Conservation (phyloP, 2,888 invertebrate species). For the Augochlorella aurata region DNA sequence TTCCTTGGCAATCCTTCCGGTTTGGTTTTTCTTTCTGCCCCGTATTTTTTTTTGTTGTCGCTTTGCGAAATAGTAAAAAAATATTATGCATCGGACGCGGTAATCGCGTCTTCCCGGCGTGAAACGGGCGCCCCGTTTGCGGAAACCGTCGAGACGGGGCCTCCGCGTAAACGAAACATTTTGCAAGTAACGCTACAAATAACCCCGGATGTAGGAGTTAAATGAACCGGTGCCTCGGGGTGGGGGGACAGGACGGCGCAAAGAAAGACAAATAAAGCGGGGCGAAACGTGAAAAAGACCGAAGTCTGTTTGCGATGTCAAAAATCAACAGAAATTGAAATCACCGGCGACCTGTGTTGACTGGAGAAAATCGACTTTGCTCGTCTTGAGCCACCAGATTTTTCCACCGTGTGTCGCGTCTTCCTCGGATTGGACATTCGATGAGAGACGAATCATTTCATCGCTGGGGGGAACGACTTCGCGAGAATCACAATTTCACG, state of each 20-base stretch:
- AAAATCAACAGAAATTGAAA: slow-evolving; percentile 81
- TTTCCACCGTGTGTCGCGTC: slow-evolving; percentile 39
- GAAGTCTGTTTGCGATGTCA: slow-evolving; percentile 78
- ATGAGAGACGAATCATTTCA: slow-evolving; percentile 62
- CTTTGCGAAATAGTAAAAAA: background rate
- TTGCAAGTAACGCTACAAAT: slow-evolving; percentile 76
- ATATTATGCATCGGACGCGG: slow-evolving; percentile 10
- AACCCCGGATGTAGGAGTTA: slow-evolving; percentile 70
- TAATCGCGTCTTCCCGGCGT: slow-evolving; percentile 28
- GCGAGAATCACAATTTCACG: slow-evolving; percentile 18
- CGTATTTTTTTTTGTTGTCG: too few relatives aligned
- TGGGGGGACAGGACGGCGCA: slow-evolving; percentile 59
- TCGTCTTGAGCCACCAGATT: slow-evolving; percentile 50
- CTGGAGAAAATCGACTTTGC: slow-evolving; percentile 71
- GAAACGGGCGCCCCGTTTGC: background rate
- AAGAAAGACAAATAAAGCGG: slow-evolving; percentile 76
- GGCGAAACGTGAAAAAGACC: slow-evolving; percentile 66
- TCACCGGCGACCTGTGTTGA: slow-evolving; percentile 74
- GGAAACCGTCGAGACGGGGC: slow-evolving; percentile 29
- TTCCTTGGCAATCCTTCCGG: slow-evolving; percentile 13
- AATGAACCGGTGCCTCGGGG: slow-evolving; percentile 75
- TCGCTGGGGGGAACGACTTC: slow-evolving; percentile 36
- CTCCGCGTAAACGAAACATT: slow-evolving; percentile 73
- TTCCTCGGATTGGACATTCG: slow-evolving; percentile 43
- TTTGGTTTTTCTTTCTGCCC: slow-evolving; percentile 22